Base-by-base conservation (phyloP, 2,797 vertebrate species). In the Takifugu rubripes region DNA sequence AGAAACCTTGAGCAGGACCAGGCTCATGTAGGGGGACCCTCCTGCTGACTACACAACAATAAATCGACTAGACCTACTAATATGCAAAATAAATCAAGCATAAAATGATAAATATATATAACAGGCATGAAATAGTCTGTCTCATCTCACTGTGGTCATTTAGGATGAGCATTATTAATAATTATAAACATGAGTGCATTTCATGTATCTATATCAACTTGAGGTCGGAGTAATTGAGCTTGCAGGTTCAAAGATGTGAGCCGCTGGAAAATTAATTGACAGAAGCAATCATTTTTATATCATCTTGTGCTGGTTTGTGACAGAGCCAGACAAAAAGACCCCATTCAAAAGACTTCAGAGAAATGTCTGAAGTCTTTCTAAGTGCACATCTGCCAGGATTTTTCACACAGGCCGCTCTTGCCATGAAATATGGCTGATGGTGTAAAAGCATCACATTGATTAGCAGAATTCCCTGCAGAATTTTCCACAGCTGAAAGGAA, bases 241-340 rank as follows among this genome's bases (percentile, higher is more conserved):
- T 6, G 16, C 56, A 59, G 48, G 5, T 11, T 7, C 31, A 33
- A 11, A 9, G 31, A 11, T 2, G 31, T 2, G 46, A n/a, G 55
- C 53, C 29, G 25, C 7, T 60, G 64, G 47, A 27, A 56, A 29
- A 52, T 33, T 45, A 49, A 68, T 17, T 59, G 52, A 66, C 29
- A 9, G 5, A 25, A 25, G 51, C 45, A 50, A 42, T 50, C 3
- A 48, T 64, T 57, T 50, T 25, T 44, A 51, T 24, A 16, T 16
- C 51, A 62, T 43, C 55, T 60, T 29, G 59, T 60, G 43, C 48
- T 61, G 52, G 49, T 58, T 11, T 40, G 17, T 21, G 33, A 36
- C 46, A 21, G 3, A 3, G 14, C 25, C 36, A 2, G 12, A 40
- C 10, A 6, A 25, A 3, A 25, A 45, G n/a, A 40, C 27, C 1